Conservation (phyloP, 2,113 vertebrate species). For the Gasterosteus aculeatus region DNA sequence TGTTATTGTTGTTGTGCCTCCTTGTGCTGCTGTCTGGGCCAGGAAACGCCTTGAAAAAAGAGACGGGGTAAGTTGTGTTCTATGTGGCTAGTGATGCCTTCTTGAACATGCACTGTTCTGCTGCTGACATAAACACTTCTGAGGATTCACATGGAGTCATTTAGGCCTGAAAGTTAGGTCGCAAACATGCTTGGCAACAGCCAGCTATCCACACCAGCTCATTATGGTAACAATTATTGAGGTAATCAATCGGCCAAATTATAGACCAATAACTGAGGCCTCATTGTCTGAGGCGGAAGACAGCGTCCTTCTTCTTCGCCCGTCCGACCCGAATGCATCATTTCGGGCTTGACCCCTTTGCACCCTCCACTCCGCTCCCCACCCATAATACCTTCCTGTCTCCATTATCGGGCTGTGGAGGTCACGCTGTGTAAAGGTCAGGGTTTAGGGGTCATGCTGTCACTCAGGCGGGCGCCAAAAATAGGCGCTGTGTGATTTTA, state of each 20-base stretch:
- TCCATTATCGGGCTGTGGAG: constrained; percentile 69
- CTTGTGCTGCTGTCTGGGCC: not conserved
- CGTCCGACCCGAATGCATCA: constrained; percentile 50
- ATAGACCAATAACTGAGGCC: constrained; percentile 72
- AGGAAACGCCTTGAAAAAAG: not conserved
- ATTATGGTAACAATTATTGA: constrained; percentile 78
- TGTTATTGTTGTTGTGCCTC: not conserved
- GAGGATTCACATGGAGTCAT: constrained; percentile 33
- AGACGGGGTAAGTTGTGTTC: not conserved
- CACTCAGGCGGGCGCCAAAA: constrained; percentile 67
- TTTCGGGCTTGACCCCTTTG: constrained; percentile 75
- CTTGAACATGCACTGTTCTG: constrained; percentile 13
- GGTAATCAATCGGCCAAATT: constrained; percentile 73
- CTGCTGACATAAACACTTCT: constrained; percentile 35
- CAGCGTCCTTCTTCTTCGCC: constrained; percentile 56
- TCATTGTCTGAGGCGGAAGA: constrained; percentile 69
- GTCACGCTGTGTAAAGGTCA: constrained; percentile 76
- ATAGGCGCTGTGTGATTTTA: constrained; percentile 74
- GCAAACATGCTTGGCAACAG: constrained; percentile 36
- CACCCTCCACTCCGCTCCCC: constrained; percentile 55
- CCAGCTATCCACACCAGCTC: constrained; percentile 71
- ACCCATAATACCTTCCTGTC: constrained; percentile 79
- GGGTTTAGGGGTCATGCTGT: constrained; percentile 65
- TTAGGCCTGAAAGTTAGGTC: constrained; percentile 13
- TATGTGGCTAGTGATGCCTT: constrained; percentile 3